Base-by-base conservation (phyloP, 2,797 vertebrate species). In the Apodemus agrarius region DNA sequence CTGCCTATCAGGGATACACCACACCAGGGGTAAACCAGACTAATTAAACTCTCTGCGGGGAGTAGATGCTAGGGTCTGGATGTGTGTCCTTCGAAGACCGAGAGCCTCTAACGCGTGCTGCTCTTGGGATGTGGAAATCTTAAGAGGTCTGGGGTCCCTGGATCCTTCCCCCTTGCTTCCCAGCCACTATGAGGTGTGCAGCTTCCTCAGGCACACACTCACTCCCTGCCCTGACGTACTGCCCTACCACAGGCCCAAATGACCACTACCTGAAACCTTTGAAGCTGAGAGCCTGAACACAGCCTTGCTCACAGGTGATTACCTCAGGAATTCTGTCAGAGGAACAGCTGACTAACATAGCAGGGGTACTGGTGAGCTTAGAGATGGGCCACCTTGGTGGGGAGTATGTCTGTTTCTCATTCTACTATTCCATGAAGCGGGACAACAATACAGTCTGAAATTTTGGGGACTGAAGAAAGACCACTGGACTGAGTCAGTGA, bases 1-100 rank as follows among this genome's bases (percentile, higher is more conserved):
- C n/a, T 83, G 81, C 57, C 52, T 52, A 29, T 13, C 0, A 10
- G 14, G 61, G 10, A 12, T 11, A 14, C 0, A 0, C n/a, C 49
- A 52, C 6, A 13, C 1, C 59, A 65, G 67, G 3, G 31, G 22
- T 54, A 69, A 74, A 61, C 31, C 34, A 94, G 85, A 11, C 29
- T 31, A 37, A 14, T 67, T 85, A 59, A 49, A 61, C 10, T 13
- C 93, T 43, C 67, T 17, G 59, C 6, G 11, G 57, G 87, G 78
- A 57, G 75, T 14, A 76, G 72, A 26, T 22, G 37, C 37, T 10
- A 21, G 74, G 61, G 46, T 46, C 85, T 67, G n/a, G 83, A 59
- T 52, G 24, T 43, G 13, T 37, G 6, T 46, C 49, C 26, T 19
- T 57, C 37, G 46, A 46, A 81, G 63, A 9, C 49, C 78, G 24